phyloP scores from a whole-genome alignment of 37 sponge, comb jelly and placozoan genomes.

The Beroe ovata region DNA sequence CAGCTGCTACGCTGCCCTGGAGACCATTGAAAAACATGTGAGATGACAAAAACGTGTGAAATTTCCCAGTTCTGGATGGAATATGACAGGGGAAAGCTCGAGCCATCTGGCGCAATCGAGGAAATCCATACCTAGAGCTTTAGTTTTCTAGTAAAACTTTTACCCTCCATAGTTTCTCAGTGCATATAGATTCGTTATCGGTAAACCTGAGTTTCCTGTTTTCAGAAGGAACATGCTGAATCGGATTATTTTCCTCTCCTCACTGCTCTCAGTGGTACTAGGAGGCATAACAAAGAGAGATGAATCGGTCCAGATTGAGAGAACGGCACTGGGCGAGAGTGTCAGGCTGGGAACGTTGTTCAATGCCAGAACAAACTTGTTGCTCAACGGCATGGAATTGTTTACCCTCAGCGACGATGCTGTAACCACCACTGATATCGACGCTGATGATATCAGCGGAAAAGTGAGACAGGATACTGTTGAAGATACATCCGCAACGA shows the following conservation, averaged over 20 bases:
- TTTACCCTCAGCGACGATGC: not conserved
- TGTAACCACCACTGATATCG: not conserved
- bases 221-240: not conserved
- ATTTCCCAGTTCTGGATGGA: not conserved
- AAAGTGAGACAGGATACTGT: not conserved
- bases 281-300: not conserved
- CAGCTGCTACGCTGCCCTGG: no score
- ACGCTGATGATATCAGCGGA: not conserved
- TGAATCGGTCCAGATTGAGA: not conserved
- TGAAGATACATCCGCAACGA: not conserved
- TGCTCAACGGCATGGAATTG: slow-evolving; percentile 15
- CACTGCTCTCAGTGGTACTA: not conserved
- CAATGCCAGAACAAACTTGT: not conserved
- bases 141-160: no score
- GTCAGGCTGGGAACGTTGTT: slow-evolving; percentile 34
- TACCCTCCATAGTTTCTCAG: no score
- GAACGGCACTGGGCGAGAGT: not conserved
- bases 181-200: no score
- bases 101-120: no score
- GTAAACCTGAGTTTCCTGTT: no score
- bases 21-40: not conserved
- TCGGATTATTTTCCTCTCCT: not conserved
- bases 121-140: no score
- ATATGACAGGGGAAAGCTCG: not conserved
- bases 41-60: not conserved